Evolutionary conservation across 1,140 invertebrate genomes (phyloP), one percentile per base, ranked within the genome.

Genomic region (Vanessa tameamea): DNA sequence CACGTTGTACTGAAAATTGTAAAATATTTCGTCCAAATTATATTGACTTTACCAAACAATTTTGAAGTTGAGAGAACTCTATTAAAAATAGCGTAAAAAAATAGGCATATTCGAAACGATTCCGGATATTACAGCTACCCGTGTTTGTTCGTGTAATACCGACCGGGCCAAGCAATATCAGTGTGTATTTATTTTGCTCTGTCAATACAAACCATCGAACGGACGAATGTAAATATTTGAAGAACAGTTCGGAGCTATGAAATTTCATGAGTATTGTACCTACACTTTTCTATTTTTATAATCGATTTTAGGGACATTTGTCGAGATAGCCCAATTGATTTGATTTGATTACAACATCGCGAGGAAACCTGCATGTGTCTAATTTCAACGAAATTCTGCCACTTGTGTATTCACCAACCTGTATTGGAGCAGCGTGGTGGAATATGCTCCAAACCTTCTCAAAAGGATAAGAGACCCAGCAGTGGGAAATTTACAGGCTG

Each of bases 181-280:
- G 76, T 66, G 72, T 59, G 37, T 47, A 55, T 76, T 82, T 80
- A 70, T 70, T 74, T 64, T 76, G 67, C 48, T 74, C 48, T 55
- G 81, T 75, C 64, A 81, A 81, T 69, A 82, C 68, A 77, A 80
- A 80, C 77, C 78, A 61, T 70, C 67, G 71, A 67, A 72, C 67
- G 72, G 48, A 75, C 70, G 31, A 57, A 76, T 37, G 65, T 72
- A 77, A 83, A 83, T 83, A 83, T 83, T 83, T 77, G 79, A 66
- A 69, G 48, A 48, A 64, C 69, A 76, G 76, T 69, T 74, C 72
- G 63, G 55, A 48, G 48, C 55, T 55, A 72, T 73, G 63, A 75
- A 57, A 65, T 73, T 77, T 77, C 47, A 47, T 50, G 47, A 15
- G n/a, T 64, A 53, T 53, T 64, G 43, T 20, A 59, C 12, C 11